Percentiles rank a stretch among this genome's conserved stretches.
phyloP scores from a whole-genome alignment of 2,888 invertebrate genomes.

The Athripsodes cinereus region DNA sequence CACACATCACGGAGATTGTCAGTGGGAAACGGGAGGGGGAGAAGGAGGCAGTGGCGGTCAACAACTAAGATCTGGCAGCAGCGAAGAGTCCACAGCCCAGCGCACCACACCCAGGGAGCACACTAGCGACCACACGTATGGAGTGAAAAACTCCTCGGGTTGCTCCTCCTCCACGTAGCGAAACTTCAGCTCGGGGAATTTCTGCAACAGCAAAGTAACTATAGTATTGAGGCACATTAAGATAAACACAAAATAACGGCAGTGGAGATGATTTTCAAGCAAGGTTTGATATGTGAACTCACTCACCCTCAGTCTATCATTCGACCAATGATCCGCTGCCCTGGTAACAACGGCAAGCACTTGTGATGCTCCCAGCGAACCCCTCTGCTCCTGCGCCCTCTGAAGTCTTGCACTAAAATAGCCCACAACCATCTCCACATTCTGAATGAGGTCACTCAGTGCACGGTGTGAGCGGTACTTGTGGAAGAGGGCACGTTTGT shows the following conservation, averaged over 20 bases:
- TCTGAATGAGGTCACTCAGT: conserved; percentile 90
- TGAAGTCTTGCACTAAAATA: conserved; percentile 57
- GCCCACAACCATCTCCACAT: conserved; percentile 80
- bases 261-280: no score
- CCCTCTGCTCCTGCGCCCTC: conserved; percentile 56
- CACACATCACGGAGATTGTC: neutral
- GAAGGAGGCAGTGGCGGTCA: neutral
- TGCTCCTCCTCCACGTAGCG: conserved; percentile 98
- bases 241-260: no score
- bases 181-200: conserved; percentile 98
- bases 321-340: conserved; percentile 90
- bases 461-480: conserved; percentile 80
- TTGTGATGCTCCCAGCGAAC: conserved; percentile 72
- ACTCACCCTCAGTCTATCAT: conserved; percentile 82
- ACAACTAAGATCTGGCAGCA: conserved; percentile 16
- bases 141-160: conserved; percentile 98
- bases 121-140: conserved; percentile 96
- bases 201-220: no score
- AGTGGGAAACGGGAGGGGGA: neutral
- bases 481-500: conserved; percentile 87
- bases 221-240: no score
- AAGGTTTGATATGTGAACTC: no score
- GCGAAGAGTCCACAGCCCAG: conserved; percentile 41
- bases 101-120: conserved; percentile 50
- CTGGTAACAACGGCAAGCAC: conserved; percentile 85